Conservation (phyloP, 1,140 invertebrate species). For the Anastatus disparis region DNA sequence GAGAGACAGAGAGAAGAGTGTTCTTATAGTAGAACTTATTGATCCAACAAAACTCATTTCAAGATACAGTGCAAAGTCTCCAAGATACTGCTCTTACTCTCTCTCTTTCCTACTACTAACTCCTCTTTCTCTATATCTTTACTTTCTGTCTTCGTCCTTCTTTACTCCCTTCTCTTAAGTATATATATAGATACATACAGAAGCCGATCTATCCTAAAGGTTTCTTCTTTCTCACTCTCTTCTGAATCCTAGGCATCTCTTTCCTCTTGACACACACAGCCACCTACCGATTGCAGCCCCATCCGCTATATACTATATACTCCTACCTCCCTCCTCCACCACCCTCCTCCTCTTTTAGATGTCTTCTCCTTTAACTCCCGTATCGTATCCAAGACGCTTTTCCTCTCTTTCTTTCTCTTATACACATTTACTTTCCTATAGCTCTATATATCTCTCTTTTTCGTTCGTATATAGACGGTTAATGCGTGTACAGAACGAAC, state of each 20-base stretch:
- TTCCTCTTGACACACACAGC: slow-evolving; percentile 12
- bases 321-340: slow-evolving; percentile 12
- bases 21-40: slow-evolving; percentile 70
- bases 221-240: slow-evolving; percentile 16
- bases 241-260: slow-evolving; percentile 2
- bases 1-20: slow-evolving; percentile 56
- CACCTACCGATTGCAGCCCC: slow-evolving; percentile 36
- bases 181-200: too few species aligned
- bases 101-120: slow-evolving; percentile 29
- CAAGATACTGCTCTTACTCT: slow-evolving; percentile 66
- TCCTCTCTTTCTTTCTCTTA: slow-evolving; percentile 18
- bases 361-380: slow-evolving; percentile 49
- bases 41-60: slow-evolving; percentile 70
- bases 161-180: slow-evolving; percentile 13
- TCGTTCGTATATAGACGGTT: slow-evolving; percentile 37
- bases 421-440: not conserved
- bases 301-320: too few species aligned
- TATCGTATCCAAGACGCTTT: slow-evolving; percentile 61
- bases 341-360: not conserved
- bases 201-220: slow-evolving; percentile 17
- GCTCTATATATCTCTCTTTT: not conserved
- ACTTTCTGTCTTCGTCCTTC: slow-evolving; percentile 20
- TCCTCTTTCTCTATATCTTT: slow-evolving; percentile 2
- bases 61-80: slow-evolving; percentile 70
- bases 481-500: slow-evolving; percentile 38